phyloP scores from a whole-genome alignment of 2,888 invertebrate species.

The Scaptomyza cyrtandrae region DNA sequence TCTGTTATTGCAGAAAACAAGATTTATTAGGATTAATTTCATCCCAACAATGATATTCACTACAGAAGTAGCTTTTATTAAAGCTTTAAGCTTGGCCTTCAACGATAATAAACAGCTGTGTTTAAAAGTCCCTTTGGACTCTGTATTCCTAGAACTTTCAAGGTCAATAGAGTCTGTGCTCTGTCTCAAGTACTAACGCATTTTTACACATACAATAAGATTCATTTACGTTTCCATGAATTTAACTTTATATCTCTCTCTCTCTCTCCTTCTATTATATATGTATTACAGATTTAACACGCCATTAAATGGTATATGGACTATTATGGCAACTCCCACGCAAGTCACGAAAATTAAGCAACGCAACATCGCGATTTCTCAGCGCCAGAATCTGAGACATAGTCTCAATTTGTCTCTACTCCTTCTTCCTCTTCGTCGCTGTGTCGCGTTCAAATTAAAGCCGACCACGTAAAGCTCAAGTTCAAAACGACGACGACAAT shows the following conservation, averaged over 20 bases:
- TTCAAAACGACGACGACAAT: constrained; percentile 54
- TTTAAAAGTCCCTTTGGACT: constrained; percentile 2
- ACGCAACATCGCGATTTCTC: constrained; percentile 57
- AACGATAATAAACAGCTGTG: background rate
- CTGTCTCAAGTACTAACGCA: constrained; percentile 47
- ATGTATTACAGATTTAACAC: constrained; percentile 69
- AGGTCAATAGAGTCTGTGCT: constrained; percentile 24
- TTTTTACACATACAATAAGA: constrained; percentile 44
- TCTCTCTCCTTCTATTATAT: constrained; percentile 12
- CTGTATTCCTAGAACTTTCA: constrained; percentile 30
- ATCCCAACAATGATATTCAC: too few species aligned
- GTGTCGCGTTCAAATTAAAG: constrained; percentile 47
- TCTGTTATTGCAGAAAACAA: background rate
- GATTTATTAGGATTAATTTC: accelerated
- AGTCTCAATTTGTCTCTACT: constrained; percentile 19
- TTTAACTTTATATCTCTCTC: constrained; percentile 39
- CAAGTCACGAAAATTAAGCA: constrained; percentile 68
- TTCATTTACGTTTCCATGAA: constrained; percentile 62
- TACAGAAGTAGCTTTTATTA: background rate
- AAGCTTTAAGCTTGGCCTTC: background rate
- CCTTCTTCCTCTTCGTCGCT: background rate
- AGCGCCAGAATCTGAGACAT: constrained; percentile 45
- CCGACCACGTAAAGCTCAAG: constrained; percentile 74
- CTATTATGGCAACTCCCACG: constrained; percentile 71
- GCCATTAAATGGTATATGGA: constrained; percentile 69